Evolutionary conservation across 2,888 invertebrate species (phyloP).

Genomic region (Dicyrtoma fusca): DNA sequence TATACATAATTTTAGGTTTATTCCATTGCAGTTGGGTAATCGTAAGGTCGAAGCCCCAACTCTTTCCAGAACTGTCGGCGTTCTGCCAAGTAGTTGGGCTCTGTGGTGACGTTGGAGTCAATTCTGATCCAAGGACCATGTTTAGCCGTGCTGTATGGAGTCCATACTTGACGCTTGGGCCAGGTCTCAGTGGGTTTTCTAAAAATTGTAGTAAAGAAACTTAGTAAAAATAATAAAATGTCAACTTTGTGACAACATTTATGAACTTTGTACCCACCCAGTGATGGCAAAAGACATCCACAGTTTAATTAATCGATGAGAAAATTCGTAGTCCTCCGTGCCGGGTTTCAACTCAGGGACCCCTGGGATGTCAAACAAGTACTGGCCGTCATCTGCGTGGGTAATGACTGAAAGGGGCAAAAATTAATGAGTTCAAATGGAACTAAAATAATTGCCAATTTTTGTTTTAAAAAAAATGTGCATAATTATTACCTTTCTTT

Average conservation of each 20-base stretch:
- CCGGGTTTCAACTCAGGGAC: neutral
- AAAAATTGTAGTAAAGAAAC: neutral
- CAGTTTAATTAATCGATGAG: conserved; percentile 11
- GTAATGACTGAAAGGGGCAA: neutral
- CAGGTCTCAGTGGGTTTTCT: neutral
- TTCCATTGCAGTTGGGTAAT: too few relatives aligned
- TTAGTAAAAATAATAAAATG: neutral
- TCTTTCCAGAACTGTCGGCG: neutral
- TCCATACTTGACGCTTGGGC: neutral
- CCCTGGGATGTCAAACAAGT: neutral
- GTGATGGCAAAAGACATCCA: conserved; percentile 17
- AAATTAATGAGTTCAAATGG: neutral
- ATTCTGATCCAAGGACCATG: neutral
- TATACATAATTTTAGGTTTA: too few relatives aligned
- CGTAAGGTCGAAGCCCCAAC: neutral
- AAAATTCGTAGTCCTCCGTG: neutral
- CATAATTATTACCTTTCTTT: conserved; percentile 3
- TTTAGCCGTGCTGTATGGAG: neutral
- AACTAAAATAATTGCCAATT: neutral
- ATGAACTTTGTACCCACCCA: neutral
- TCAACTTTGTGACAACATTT: neutral
- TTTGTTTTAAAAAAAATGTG: neutral
- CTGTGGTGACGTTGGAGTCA: neutral
- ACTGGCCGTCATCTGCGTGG: conserved; percentile 23
- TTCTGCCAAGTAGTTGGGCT: neutral